Evolutionary conservation across 2,797 vertebrate species (phyloP).

Genomic region (Kryptolebias ocellatus): DNA sequence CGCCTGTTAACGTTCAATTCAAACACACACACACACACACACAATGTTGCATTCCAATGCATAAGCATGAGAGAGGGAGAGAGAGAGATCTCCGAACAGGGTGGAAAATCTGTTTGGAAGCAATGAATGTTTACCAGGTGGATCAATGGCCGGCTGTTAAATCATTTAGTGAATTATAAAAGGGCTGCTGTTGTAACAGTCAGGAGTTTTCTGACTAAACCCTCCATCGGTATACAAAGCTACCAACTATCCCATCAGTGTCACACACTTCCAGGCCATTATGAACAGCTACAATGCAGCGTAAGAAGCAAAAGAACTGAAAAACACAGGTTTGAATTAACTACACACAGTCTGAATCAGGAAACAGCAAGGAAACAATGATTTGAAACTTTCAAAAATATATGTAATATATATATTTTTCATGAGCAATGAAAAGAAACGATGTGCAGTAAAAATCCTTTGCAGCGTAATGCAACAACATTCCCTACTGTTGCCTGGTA

Average conservation of each 20-base stretch:
- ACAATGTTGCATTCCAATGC: slow-evolving; percentile 65
- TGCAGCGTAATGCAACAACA: background rate
- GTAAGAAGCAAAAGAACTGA: background rate
- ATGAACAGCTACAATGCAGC: background rate
- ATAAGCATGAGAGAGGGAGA: slow-evolving; percentile 52
- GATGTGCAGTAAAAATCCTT: background rate
- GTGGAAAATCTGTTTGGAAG: slow-evolving; percentile 67
- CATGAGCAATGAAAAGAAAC: background rate
- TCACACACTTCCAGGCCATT: slow-evolving; percentile 5
- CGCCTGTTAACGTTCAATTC: slow-evolving; percentile 74
- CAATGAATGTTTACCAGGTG: slow-evolving; percentile 73
- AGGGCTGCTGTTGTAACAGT: slow-evolving; percentile 28
- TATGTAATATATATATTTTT: background rate
- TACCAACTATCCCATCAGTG: background rate
- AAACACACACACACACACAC: slow-evolving; percentile 54
- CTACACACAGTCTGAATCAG: background rate
- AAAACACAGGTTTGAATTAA: background rate
- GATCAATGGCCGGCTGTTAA: slow-evolving; percentile 66
- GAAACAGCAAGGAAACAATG: background rate
- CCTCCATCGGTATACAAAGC: slow-evolving; percentile 56
- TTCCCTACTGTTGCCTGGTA: background rate
- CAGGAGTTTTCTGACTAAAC: slow-evolving; percentile 27
- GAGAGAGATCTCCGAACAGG: slow-evolving; percentile 54
- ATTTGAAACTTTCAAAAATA: background rate
- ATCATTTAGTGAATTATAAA: slow-evolving; percentile 61